A percentile compares a stretch with the other conserved stretches of the same genome.
Evolutionary conservation across 2,113 vertebrate genomes (phyloP).

Genomic region (Perca fluviatilis): DNA sequence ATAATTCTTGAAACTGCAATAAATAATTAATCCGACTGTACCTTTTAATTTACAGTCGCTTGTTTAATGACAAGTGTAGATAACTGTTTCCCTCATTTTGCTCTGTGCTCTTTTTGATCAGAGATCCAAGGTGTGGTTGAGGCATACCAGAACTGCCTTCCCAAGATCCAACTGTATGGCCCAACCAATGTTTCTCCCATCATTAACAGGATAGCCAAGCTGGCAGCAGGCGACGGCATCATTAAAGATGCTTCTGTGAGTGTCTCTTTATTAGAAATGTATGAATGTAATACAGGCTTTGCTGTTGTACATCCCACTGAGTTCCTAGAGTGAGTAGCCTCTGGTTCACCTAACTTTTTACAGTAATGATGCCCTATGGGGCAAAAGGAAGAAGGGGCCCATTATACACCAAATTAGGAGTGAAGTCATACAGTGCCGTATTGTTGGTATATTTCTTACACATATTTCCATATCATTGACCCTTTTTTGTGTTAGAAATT

Average conservation of each 20-base stretch:
- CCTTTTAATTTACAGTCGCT: neutral
- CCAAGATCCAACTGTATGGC: conserved; percentile 95
- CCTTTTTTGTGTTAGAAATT: conserved; percentile 17
- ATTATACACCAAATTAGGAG: neutral
- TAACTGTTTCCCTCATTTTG: conserved; percentile 24
- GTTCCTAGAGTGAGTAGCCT: conserved; percentile 19
- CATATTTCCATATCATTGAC: conserved; percentile 3
- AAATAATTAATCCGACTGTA: conserved; percentile 5
- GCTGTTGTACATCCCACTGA: conserved; percentile 40
- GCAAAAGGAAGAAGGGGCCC: neutral
- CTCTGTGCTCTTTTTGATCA: conserved; percentile 71
- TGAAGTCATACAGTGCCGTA: neutral
- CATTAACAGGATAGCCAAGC: conserved; percentile 92
- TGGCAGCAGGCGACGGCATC: conserved; percentile 88
- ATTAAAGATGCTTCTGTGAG: conserved; percentile 93
- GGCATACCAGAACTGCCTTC: conserved; percentile 96
- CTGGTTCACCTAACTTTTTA: conserved; percentile 49
- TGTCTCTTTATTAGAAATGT: conserved; percentile 47
- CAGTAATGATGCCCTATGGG: conserved; percentile 30
- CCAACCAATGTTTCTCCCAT: conserved; percentile 97
- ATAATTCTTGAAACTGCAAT: neutral
- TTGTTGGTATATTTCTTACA: neutral
- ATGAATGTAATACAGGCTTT: conserved; percentile 42
- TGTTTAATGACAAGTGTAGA: conserved; percentile 19
- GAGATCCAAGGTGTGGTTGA: conserved; percentile 96